These are phyloP conservation scores for Onychostruthus taczanowskii DNA, from an alignment of 2,113 vertebrate species.

Conservation along the genomic window DNA sequence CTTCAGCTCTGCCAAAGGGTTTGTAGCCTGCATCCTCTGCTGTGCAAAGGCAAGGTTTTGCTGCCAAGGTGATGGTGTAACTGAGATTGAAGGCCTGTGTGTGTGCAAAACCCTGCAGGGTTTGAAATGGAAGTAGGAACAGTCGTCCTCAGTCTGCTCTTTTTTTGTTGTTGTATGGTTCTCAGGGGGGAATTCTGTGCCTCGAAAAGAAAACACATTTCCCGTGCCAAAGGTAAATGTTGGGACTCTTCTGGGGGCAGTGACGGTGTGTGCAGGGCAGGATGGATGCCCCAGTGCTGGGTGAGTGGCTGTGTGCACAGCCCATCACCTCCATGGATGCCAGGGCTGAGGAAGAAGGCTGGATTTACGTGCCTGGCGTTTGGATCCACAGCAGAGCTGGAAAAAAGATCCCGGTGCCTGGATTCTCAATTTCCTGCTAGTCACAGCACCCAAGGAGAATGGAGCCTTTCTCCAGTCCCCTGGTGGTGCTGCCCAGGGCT, in stretches of 20 bases:
- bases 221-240: background rate
- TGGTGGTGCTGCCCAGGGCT: background rate
- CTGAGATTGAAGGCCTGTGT: background rate
- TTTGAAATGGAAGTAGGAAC: background rate
- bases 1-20: constrained; percentile 4
- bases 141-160: background rate
- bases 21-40: background rate
- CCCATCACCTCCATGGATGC: background rate
- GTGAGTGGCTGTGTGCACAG: background rate
- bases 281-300: background rate
- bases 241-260: background rate
- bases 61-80: constrained; percentile 32
- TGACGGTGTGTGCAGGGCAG: background rate
- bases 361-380: background rate
- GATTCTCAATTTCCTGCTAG: background rate
- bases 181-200: background rate
- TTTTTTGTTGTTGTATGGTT: background rate
- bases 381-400: background rate
- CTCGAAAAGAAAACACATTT: accelerated
- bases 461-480: background rate
- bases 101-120: constrained; percentile 4
- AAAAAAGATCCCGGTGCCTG: background rate
- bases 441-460: background rate
- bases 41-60: background rate
- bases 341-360: background rate